phyloP scores from a whole-genome alignment of 2,797 vertebrate species.

The Lindbergichthys nudifrons region DNA sequence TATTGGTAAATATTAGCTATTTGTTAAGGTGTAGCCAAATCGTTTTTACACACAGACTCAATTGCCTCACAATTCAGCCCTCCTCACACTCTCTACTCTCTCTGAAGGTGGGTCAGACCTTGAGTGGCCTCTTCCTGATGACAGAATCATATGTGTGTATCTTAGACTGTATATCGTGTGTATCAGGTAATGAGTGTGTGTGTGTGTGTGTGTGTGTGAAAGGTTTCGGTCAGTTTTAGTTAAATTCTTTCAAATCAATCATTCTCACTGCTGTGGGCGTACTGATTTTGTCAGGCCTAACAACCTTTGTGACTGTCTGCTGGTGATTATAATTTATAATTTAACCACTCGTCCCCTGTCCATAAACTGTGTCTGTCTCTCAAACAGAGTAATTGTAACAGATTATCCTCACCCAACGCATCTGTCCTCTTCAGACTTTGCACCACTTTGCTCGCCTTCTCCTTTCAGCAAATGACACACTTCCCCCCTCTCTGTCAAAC shows the following conservation, averaged over 20 bases:
- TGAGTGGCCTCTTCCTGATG: background rate
- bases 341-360: slow-evolving; percentile 43
- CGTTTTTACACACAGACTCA: background rate
- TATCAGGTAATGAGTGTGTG: slow-evolving; percentile 6
- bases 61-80: background rate
- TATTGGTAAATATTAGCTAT: background rate
- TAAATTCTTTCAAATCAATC: background rate
- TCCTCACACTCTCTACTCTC: background rate
- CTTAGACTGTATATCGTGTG: background rate
- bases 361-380: slow-evolving; percentile 30
- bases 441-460: slow-evolving; percentile 39
- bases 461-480: slow-evolving; percentile 63
- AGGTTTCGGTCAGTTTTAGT: slow-evolving; percentile 7
- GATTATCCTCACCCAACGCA: slow-evolving; percentile 48
- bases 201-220: slow-evolving; percentile 2
- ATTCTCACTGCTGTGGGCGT: slow-evolving; percentile 11
- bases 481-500: slow-evolving; percentile 62
- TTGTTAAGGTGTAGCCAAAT: background rate
- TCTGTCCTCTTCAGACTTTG: slow-evolving; percentile 46
- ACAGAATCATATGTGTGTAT: slow-evolving; percentile 3
- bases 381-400: slow-evolving; percentile 52
- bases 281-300: slow-evolving; percentile 40
- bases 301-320: slow-evolving; percentile 29
- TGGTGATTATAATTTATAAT: slow-evolving; percentile 47
- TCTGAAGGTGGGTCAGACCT: background rate